phyloP scores from a whole-genome alignment of 2,113 vertebrate genomes.

The Albula glossodonta region DNA sequence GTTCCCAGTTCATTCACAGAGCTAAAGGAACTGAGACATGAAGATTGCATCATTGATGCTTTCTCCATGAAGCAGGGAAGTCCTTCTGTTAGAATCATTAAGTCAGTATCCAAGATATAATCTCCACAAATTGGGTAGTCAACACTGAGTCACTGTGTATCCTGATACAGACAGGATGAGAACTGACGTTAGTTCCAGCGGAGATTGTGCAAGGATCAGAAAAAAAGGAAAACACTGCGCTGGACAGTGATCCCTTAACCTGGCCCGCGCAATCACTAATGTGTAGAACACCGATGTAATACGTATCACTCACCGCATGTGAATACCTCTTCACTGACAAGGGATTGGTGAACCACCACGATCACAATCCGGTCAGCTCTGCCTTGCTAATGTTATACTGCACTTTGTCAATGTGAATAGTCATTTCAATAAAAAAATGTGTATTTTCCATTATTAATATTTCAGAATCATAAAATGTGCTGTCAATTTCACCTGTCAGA shows the following conservation, averaged over 20 bases:
- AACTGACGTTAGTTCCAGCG: conserved; percentile 21
- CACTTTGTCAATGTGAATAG: too few relatives aligned
- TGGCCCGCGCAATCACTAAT: neutral
- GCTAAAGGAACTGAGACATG: neutral
- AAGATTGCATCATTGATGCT: neutral
- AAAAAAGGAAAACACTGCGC: conserved; percentile 9
- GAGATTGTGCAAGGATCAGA: conserved; percentile 14
- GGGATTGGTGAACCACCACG: neutral
- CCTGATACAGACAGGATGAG: conserved; percentile 18
- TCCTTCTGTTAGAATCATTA: conserved; percentile 23
- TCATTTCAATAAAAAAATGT: too few relatives aligned
- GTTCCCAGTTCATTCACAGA: neutral
- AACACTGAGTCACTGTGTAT: conserved; percentile 14
- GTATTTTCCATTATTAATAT: neutral
- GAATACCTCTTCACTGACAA: neutral
- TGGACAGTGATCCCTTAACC: neutral
- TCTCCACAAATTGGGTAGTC: neutral
- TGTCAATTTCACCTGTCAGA: neutral
- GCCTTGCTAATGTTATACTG: neutral
- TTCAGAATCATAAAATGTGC: neutral
- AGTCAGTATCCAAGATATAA: neutral
- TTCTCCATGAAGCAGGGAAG: conserved; percentile 9
- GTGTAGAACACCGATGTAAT: neutral
- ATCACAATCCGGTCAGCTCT: neutral
- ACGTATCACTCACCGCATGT: neutral